phyloP scores from a whole-genome alignment of 2,113 vertebrate genomes.

The Sarotherodon lohbergeri region DNA sequence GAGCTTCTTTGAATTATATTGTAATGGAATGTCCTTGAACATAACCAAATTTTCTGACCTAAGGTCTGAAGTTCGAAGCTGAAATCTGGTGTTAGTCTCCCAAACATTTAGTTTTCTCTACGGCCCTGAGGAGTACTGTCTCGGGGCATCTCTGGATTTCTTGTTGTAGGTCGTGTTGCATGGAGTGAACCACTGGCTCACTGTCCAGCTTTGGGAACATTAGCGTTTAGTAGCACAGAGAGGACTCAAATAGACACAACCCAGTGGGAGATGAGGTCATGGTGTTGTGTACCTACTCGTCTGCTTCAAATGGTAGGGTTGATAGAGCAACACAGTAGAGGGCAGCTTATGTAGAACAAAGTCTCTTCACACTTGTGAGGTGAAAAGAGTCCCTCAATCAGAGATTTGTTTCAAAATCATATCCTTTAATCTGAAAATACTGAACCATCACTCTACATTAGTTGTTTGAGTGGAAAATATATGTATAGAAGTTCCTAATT shows the following conservation, averaged over 20 bases:
- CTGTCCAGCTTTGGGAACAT: background rate
- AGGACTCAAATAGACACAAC: background rate
- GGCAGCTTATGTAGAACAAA: background rate
- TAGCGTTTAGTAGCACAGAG: background rate
- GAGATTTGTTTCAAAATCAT: background rate
- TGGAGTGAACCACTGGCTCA: background rate
- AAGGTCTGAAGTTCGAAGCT: background rate
- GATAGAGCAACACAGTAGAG: background rate
- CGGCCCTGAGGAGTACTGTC: background rate
- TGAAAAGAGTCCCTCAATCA: background rate
- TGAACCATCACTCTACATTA: background rate
- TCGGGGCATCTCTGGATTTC: background rate
- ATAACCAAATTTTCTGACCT: background rate
- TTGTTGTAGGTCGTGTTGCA: background rate
- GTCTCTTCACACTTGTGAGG: background rate
- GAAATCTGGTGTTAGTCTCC: background rate
- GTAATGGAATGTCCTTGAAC: background rate
- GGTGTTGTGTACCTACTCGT: background rate
- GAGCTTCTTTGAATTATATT: background rate
- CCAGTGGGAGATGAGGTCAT: background rate
- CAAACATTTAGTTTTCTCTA: background rate
- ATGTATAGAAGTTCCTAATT: background rate
- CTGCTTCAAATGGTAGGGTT: background rate
- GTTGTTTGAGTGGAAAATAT: background rate
- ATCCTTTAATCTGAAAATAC: background rate